These are phyloP conservation scores for Palloptera scutellata DNA, from an alignment of 2,888 invertebrate genomes.

Conservation along the genomic window DNA sequence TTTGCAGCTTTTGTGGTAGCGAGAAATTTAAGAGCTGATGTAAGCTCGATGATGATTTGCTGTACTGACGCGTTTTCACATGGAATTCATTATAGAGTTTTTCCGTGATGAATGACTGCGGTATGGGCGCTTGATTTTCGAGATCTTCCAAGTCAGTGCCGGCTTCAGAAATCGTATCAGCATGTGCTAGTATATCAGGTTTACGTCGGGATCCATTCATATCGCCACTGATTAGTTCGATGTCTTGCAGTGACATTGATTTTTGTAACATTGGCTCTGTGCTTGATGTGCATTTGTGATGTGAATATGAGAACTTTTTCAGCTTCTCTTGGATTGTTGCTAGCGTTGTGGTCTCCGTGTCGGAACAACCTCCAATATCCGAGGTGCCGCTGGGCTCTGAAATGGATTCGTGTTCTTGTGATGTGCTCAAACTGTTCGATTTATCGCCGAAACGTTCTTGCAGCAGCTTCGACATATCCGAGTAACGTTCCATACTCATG, in stretches of 20 bases:
- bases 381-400: conserved; percentile 48
- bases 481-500: conserved; percentile 75
- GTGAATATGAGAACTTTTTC: conserved; percentile 39
- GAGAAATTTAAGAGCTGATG: conserved; percentile 63
- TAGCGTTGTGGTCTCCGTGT: conserved; percentile 56
- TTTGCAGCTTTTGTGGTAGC: conserved; percentile 65
- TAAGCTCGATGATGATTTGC: conserved; percentile 72
- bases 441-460: conserved; percentile 72
- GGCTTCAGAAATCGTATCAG: conserved; percentile 58
- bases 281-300: background rate
- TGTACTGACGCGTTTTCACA: conserved; percentile 74
- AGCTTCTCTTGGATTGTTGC: conserved; percentile 49
- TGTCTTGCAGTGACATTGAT: conserved; percentile 62
- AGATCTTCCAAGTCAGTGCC: conserved; percentile 58
- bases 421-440: conserved; percentile 25
- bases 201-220: conserved; percentile 40
- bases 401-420: conserved; percentile 43
- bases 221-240: conserved; percentile 51
- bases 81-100: conserved; percentile 76
- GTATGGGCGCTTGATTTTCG: conserved; percentile 53
- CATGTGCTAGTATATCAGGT: conserved; percentile 56
- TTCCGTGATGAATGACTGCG: conserved; percentile 73
- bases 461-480: conserved; percentile 76
- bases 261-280: conserved; percentile 53
- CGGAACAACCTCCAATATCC: conserved; percentile 49